A percentile compares a stretch with the other conserved stretches of the same genome.
phyloP scores from a whole-genome alignment of 2,888 invertebrate genomes.

The Heliconius ismenius region DNA sequence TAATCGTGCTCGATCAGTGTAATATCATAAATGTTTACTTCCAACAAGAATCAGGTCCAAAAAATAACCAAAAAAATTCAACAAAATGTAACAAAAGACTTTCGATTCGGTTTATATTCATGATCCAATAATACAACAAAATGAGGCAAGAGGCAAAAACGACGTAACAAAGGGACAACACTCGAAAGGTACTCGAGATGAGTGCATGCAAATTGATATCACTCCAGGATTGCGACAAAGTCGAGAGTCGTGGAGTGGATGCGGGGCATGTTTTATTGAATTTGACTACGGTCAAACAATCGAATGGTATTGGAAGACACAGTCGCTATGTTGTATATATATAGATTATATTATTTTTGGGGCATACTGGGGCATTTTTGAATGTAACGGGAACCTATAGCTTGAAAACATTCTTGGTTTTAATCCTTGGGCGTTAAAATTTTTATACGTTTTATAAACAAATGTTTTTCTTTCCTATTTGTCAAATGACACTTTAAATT shows the following conservation, averaged over 20 bases:
- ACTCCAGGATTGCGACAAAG: conserved; percentile 63
- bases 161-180: conserved; percentile 71
- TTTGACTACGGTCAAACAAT: conserved; percentile 40
- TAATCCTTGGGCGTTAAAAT: no score
- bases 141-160: conserved; percentile 62
- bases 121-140: conserved; percentile 46
- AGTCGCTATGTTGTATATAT: not conserved
- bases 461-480: no score
- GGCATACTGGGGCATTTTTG: no score
- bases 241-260: conserved; percentile 49
- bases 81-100: conserved; percentile 29
- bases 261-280: conserved; percentile 41
- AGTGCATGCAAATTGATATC: conserved; percentile 76
- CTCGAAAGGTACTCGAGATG: conserved; percentile 58
- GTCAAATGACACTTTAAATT: no score
- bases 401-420: no score
- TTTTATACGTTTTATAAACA: no score
- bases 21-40: not conserved
- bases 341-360: not conserved
- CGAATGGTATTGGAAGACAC: conserved; percentile 23
- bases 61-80: not conserved
- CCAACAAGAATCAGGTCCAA: not conserved
- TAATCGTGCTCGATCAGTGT: not conserved
- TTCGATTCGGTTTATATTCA: conserved; percentile 39
- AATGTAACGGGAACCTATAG: no score